Base-by-base conservation (phyloP, 2,888 invertebrate species). In the Ommatoiulus sabulosus region DNA sequence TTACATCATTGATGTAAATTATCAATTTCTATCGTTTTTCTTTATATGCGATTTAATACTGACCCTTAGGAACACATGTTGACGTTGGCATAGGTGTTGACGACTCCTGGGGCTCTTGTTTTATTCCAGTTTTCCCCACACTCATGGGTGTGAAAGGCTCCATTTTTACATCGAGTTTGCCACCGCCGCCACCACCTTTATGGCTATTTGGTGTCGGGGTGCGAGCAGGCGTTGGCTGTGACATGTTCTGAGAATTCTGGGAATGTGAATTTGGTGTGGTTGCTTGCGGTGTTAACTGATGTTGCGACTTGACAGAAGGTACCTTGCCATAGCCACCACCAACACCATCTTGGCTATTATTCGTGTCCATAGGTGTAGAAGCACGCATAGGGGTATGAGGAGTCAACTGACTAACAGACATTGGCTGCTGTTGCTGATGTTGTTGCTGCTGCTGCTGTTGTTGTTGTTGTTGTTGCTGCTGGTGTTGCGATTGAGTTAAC, bases 91-190 rank as follows among this genome's bases (percentile, higher is more conserved):
- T 17, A 17, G 57, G 85, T 57, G 88, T 84, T 0, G 35, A 44
- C 0, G 94, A 72, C 8, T 72, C 72, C 72, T 72, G 72, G 3
- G 72, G 94, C 91, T 96, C 95, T 87, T 93, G 92, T 91, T 95
- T 95, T 52, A 94, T 24, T 24, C 72, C 72, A 72, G 72, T 72
- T 24, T 72, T 72, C 24, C 72, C 72, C 8, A 72, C 72, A 20
- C 72, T 72, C 72, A 72, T 72, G 7, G 72, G 72, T 1, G 72
- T 72, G 8, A 72, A 72, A 6, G 72, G 72, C 24, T 72, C 72
- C 72, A 44, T 46, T 24, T 44, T 44, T 3, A 86, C 52, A 48
- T 88, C 89, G 24, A 89, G 43, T 87, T 88, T 46, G 43, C 44
- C 52, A 44, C 86, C 72, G 57, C 87, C 84, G 20, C 80, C 84